Percentiles rank a stretch among this genome's conserved stretches.
These are phyloP conservation scores for Drosophila bocki DNA, from an alignment of 1,140 invertebrate species.

Conservation along the genomic window DNA sequence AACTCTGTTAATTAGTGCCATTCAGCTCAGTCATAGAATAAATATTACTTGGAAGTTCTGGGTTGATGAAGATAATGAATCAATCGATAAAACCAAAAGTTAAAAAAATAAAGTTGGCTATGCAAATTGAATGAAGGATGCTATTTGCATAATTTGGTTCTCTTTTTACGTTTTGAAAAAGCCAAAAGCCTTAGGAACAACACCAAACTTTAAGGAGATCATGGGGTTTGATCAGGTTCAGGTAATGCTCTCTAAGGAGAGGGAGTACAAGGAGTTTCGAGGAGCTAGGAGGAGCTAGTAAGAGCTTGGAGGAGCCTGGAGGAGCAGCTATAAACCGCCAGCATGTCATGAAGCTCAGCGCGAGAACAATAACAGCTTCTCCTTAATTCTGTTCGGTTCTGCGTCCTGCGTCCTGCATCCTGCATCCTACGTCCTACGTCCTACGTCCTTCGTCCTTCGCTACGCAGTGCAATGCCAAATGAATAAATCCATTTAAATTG, in stretches of 20 bases:
- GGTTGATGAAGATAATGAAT: conserved; percentile 8
- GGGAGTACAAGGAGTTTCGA: too few species aligned
- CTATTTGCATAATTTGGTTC: conserved; percentile 5
- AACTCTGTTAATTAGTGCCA: conserved; percentile 15
- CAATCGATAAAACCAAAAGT: conserved; percentile 7
- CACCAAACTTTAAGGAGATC: neutral
- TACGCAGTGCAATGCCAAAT: conserved; percentile 53
- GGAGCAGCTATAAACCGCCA: conserved; percentile 3
- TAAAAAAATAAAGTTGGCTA: conserved; percentile 2
- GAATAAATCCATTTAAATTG: conserved; percentile 83
- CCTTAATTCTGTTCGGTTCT: neutral
- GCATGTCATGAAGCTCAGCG: conserved; percentile 14
- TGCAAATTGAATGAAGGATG: conserved; percentile 5
- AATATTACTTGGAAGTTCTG: neutral
- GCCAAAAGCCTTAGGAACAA: neutral
- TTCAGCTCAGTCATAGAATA: neutral
- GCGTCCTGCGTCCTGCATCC: conserved; percentile 1
- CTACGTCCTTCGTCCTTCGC: neutral
- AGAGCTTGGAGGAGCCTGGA: neutral
- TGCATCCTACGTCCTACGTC: neutral
- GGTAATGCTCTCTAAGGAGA: too few species aligned
- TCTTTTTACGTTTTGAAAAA: neutral
- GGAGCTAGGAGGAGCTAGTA: neutral
- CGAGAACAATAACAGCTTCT: conserved; percentile 19
- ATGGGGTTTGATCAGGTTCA: too few species aligned